Evolutionary conservation across 1,140 invertebrate species (phyloP).

Genomic region (Orius insidiosus): DNA sequence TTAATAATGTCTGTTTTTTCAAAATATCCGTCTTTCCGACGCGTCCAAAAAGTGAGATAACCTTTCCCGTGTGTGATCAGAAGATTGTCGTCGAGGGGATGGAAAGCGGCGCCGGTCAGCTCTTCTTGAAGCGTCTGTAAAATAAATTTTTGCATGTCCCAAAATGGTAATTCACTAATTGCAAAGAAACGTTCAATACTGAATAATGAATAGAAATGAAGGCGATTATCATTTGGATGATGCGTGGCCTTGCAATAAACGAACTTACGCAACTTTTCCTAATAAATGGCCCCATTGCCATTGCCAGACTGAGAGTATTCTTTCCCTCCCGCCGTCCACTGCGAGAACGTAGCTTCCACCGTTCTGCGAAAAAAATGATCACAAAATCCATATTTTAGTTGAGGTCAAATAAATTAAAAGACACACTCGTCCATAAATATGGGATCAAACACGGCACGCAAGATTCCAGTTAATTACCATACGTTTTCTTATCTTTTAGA

Average conservation of each 20-base stretch:
- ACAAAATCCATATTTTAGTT: no score
- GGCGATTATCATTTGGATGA: neutral
- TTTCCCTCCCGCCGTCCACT: conserved; percentile 67
- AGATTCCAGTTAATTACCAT: no score
- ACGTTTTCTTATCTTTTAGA: no score
- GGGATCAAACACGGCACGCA: no score
- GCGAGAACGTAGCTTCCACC: conserved; percentile 75
- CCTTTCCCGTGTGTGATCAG: conserved; percentile 86
- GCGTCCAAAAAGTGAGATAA: conserved; percentile 83
- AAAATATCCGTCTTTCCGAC: conserved; percentile 73
- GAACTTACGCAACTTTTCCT: conserved; percentile 66
- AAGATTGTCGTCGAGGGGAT: conserved; percentile 81
- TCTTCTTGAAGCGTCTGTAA: conserved; percentile 71
- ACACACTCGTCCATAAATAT: no score
- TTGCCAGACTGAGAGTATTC: conserved; percentile 74
- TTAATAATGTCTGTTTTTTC: conserved; percentile 74
- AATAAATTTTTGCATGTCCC: neutral
- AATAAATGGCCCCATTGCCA: conserved; percentile 78
- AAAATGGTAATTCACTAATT: no score
- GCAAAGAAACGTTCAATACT: no score
- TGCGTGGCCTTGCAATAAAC: neutral
- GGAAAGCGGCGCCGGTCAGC: conserved; percentile 74
- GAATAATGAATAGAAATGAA: no score
- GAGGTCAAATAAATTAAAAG: neutral
- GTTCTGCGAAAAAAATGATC: conserved; percentile 37